A percentile compares a stretch with the other conserved stretches of the same genome.
phyloP scores from a whole-genome alignment of 2,797 vertebrate species.

The Buceros bicornis region DNA sequence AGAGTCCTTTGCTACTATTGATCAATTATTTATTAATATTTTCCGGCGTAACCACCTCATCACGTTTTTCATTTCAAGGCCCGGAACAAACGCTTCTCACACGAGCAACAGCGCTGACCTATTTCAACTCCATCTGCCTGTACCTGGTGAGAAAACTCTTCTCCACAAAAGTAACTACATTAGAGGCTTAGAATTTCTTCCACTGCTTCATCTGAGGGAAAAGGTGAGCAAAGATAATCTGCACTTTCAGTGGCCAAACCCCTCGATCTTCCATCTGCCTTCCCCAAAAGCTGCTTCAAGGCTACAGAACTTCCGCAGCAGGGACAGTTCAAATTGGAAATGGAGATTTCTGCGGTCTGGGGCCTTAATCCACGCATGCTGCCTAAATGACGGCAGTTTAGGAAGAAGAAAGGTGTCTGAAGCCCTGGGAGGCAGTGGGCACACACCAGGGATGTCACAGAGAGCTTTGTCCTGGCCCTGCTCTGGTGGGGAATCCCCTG shows the following conservation, averaged over 20 bases:
- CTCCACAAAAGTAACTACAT: background rate
- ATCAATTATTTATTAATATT: slow-evolving; percentile 94
- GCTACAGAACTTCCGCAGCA: background rate
- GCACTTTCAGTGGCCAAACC: background rate
- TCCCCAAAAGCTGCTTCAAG: background rate
- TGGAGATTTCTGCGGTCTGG: background rate
- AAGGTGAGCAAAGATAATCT: background rate
- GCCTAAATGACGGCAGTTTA: background rate
- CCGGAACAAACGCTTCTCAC: slow-evolving; percentile 81
- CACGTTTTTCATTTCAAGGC: slow-evolving; percentile 82
- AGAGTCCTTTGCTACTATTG: slow-evolving; percentile 88
- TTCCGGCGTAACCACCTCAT: slow-evolving; percentile 86
- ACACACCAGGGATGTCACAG: background rate
- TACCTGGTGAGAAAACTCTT: background rate
- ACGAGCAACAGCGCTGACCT: slow-evolving; percentile 69
- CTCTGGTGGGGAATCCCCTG: background rate
- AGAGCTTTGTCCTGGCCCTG: background rate
- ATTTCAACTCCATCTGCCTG: slow-evolving; percentile 14
- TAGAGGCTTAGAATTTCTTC: background rate
- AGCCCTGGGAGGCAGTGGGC: background rate
- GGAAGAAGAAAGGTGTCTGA: background rate
- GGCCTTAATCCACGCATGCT: background rate
- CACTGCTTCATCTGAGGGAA: background rate
- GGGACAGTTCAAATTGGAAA: background rate
- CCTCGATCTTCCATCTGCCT: background rate